phyloP scores from a whole-genome alignment of 2,113 vertebrate species.

The Sphyrna mokarran region DNA sequence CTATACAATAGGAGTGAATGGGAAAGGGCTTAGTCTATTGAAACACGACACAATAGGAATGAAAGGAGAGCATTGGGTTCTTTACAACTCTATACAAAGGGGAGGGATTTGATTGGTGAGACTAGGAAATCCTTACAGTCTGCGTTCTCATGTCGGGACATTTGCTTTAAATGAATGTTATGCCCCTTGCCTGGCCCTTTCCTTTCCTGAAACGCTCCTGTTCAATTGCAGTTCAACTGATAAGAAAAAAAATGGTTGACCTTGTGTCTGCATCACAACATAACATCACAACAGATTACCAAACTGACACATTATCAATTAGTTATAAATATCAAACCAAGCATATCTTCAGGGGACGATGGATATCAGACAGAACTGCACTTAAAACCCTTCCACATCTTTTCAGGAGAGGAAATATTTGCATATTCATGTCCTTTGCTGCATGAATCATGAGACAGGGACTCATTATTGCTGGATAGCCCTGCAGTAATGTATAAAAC shows the following conservation, averaged over 20 bases:
- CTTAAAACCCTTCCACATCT: background rate
- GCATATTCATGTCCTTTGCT: background rate
- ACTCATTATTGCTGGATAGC: background rate
- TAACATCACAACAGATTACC: background rate
- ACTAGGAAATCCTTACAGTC: background rate
- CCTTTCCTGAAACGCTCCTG: background rate
- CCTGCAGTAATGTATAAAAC: background rate
- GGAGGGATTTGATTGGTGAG: constrained; percentile 2
- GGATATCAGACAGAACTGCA: background rate
- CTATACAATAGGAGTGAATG: background rate
- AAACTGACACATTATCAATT: background rate
- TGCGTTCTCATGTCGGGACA: background rate
- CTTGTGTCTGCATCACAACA: background rate
- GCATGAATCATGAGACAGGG: constrained; percentile 2
- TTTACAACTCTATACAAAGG: background rate
- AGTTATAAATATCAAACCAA: constrained; percentile 18
- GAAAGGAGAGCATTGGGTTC: background rate
- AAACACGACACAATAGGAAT: background rate
- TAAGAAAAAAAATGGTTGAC: background rate
- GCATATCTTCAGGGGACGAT: background rate
- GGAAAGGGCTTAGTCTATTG: background rate
- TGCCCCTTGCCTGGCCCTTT: background rate
- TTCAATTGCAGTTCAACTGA: background rate
- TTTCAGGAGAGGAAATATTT: constrained; percentile 11
- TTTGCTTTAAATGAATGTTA: constrained; percentile 14